Base-by-base conservation (phyloP, 2,888 invertebrate genomes). In the Drosophila maculinotata region DNA sequence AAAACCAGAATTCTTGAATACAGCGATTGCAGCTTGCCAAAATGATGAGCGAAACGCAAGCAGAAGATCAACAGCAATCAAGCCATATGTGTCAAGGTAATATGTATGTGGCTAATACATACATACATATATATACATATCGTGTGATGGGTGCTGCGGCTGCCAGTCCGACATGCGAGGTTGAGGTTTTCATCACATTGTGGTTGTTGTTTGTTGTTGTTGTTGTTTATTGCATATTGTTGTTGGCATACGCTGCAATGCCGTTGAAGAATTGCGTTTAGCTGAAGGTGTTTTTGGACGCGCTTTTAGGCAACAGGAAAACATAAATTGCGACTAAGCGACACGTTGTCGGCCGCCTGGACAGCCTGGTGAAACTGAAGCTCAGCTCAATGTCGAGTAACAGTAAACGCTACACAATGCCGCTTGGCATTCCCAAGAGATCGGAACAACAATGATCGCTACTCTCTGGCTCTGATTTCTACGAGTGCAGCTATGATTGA, bases 51-150 rank as follows among this genome's bases (percentile, higher is more conserved):
- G n/a, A n/a, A 42, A 48, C 26, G 73, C 64, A 20, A 20, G 20
- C 20, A 20, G 20, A 2, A 20, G 66, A 70, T 69, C 67, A 72
- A 68, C 77, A 77, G 82, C 49, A 26, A 17, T 70, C 80, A 72
- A 47, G 76, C 60, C 58, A 79, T 79, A 84, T 83, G 80, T 83
- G 83, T 83, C 83, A 83, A 83, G 83, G 83, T 77, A 79, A 83
- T 75, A 60, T 70, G 74, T 67, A 64, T 70, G 79, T 65, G 57
- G 72, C 69, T 62, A 38, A 41, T 15, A 35, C 15, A 39, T 8
- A 47, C 14, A 1, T 23, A n/a, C 14, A 39, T 12, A n/a, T 8
- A 31, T 36, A n/a, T 47, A 14, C 35, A 30, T 45, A 30, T 36
- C 26, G 15, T 53, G 51, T 30, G 51, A 36, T 67, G 39, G 38